Conservation (phyloP, 2,797 vertebrate species). For the Tenualosa ilisha region DNA sequence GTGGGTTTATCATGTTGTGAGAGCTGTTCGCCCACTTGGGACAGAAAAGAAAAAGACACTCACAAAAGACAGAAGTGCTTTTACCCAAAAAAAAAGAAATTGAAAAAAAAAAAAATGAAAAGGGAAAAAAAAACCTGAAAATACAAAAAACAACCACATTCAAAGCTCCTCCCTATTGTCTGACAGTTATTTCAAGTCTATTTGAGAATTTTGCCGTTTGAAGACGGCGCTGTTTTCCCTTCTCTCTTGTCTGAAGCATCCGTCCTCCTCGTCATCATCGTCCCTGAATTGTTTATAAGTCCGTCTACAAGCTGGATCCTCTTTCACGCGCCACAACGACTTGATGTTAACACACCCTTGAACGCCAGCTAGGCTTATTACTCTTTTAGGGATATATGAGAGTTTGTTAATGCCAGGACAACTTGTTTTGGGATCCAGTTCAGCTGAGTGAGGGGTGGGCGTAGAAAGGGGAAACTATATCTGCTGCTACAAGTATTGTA, state of each 20-base stretch:
- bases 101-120: neutral
- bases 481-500: slow-evolving; percentile 53
- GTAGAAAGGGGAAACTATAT: slow-evolving; percentile 53
- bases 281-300: slow-evolving; percentile 51
- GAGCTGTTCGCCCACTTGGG: slow-evolving; percentile 10
- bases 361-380: slow-evolving; percentile 48
- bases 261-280: no score
- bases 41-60: slow-evolving; percentile 16
- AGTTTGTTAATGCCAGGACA: slow-evolving; percentile 57
- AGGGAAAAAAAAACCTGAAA: neutral
- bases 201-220: slow-evolving; percentile 5
- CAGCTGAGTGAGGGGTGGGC: neutral
- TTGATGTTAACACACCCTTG: slow-evolving; percentile 54
- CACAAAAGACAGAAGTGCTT: slow-evolving; percentile 12
- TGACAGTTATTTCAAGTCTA: slow-evolving; percentile 20
- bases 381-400: slow-evolving; percentile 65
- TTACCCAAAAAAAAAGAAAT: neutral
- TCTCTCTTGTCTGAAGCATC: neutral
- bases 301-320: slow-evolving; percentile 51
- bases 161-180: slow-evolving; percentile 14
- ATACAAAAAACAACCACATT: neutral
- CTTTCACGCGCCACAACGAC: slow-evolving; percentile 45
- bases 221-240: neutral
- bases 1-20: slow-evolving; percentile 17
- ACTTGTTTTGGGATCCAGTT: slow-evolving; percentile 63